Percentiles rank a stretch among this genome's conserved stretches.
Conservation (phyloP, 1,140 invertebrate species). For the Brachionus koreanus region DNA sequence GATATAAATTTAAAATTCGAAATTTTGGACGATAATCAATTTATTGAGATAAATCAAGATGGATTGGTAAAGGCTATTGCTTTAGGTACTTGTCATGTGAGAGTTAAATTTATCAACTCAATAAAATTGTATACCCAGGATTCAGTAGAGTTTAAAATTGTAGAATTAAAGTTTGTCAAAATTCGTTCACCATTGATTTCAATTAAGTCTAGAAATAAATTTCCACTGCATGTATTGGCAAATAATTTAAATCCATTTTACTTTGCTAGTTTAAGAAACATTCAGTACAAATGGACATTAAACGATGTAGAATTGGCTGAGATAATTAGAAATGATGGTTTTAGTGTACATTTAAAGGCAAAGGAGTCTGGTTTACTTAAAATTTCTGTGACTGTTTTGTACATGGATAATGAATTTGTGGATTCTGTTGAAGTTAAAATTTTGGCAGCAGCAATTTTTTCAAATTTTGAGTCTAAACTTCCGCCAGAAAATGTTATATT, state of each 20-base stretch:
- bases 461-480: background rate
- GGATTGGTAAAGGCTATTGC: background rate
- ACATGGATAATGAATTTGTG: background rate
- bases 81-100: background rate
- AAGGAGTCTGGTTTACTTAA: background rate
- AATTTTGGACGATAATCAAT: background rate
- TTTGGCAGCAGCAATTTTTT: background rate
- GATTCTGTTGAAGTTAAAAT: background rate
- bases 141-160: background rate
- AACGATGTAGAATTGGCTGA: background rate
- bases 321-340: background rate
- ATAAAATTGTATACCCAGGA: slow-evolving; percentile 5
- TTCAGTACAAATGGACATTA: background rate
- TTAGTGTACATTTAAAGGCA: background rate
- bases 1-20: slow-evolving; percentile 8
- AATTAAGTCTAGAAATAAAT: background rate
- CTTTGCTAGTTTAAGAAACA: background rate
- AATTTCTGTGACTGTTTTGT: background rate
- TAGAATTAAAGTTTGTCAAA: background rate
- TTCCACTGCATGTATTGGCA: background rate
- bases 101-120: background rate
- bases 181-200: background rate
- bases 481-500: background rate
- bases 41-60: background rate
- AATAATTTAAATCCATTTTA: slow-evolving; percentile 4